Percentiles rank a stretch among this genome's conserved stretches.
Conservation (phyloP, 2,888 invertebrate genomes). For the Sclerodermus sp. region DNA sequence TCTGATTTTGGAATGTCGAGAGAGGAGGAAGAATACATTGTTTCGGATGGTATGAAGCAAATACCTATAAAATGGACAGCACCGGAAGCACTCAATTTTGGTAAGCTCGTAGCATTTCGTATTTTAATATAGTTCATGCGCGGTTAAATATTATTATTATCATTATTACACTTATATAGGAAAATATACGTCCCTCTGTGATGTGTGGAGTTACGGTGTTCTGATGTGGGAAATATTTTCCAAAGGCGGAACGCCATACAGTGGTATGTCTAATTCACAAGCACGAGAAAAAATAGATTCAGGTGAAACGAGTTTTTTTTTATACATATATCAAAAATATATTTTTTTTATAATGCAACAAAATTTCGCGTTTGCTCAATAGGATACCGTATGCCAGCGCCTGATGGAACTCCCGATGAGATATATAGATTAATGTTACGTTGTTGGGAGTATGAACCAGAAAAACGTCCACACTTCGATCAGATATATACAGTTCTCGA, state of each 20-base stretch:
- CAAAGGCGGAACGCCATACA: slow-evolving; percentile 89
- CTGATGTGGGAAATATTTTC: slow-evolving; percentile 97
- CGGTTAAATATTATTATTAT: neutral
- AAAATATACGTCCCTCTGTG: slow-evolving; percentile 92
- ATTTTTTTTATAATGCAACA: neutral
- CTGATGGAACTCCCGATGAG: slow-evolving; percentile 84
- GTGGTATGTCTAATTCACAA: slow-evolving; percentile 90
- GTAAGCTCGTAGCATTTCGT: slow-evolving; percentile 57
- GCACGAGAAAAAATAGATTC: slow-evolving; percentile 92
- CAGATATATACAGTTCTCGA: slow-evolving; percentile 82
- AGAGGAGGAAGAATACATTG: slow-evolving; percentile 95
- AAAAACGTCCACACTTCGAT: slow-evolving; percentile 88
- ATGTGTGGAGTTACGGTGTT: slow-evolving; percentile 97
- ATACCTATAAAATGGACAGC: slow-evolving; percentile 99
- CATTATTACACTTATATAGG: slow-evolving; percentile 59
- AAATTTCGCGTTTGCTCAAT: slow-evolving; percentile 9
- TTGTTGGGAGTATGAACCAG: slow-evolving; percentile 93
- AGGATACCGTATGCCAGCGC: slow-evolving; percentile 94
- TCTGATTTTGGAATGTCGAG: slow-evolving; percentile 98
- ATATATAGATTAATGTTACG: slow-evolving; percentile 88
- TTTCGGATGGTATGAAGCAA: slow-evolving; percentile 97
- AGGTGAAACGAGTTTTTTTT: slow-evolving; percentile 61
- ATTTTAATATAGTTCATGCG: neutral
- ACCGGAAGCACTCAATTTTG: slow-evolving; percentile 93
- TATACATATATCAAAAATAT: slow-evolving; percentile 1